Percentiles rank a stretch among this genome's conserved stretches.
phyloP scores from a whole-genome alignment of 2,888 invertebrate species.

The Synanthedon myopaeformis region DNA sequence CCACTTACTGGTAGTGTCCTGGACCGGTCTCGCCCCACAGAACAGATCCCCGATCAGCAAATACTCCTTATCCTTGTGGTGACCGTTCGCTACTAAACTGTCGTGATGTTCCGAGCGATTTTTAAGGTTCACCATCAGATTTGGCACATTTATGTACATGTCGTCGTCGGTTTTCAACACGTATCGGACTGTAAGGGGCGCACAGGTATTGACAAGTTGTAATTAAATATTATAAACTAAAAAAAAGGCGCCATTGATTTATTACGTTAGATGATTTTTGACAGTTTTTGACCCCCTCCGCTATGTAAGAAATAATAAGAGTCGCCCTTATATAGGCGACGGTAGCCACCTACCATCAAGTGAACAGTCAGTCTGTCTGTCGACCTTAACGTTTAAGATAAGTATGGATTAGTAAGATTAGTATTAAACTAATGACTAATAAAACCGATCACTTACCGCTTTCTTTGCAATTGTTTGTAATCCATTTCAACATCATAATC shows the following conservation, averaged over 20 bases:
- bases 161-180: conserved; percentile 90
- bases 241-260: too few relatives aligned
- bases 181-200: conserved; percentile 64
- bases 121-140: conserved; percentile 64
- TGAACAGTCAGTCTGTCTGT: too few relatives aligned
- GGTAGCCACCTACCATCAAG: too few relatives aligned
- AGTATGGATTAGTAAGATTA: too few relatives aligned
- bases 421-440: too few relatives aligned
- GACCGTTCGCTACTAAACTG: conserved; percentile 8
- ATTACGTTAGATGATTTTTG: too few relatives aligned
- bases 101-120: conserved; percentile 36
- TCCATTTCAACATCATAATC: conserved; percentile 87
- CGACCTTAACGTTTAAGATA: too few relatives aligned
- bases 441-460: conserved; percentile 36
- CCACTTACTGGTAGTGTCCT: conserved; percentile 83
- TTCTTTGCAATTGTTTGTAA: conserved; percentile 74
- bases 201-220: background rate
- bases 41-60: conserved; percentile 82
- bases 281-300: too few relatives aligned
- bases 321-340: too few relatives aligned
- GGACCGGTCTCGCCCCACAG: conserved; percentile 80
- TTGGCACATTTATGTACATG: conserved; percentile 84
- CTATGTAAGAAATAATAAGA: too few relatives aligned
- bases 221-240: too few relatives aligned
- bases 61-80: conserved; percentile 37